These are phyloP conservation scores for Lutjanus erythropterus DNA, from an alignment of 2,113 vertebrate genomes.

Conservation along the genomic window DNA sequence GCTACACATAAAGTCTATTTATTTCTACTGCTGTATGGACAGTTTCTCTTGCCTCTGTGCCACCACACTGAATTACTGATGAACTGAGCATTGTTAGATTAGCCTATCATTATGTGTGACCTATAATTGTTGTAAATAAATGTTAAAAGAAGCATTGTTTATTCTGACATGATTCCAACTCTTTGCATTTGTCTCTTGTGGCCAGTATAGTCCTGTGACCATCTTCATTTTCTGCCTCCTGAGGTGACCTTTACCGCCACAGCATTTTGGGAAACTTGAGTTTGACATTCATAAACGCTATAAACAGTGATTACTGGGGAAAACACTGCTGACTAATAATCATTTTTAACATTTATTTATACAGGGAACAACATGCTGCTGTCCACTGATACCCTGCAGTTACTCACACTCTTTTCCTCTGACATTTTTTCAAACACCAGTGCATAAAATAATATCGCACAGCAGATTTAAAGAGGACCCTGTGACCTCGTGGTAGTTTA, in stretches of 20 bases:
- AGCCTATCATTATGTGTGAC: not conserved
- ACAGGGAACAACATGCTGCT: not conserved
- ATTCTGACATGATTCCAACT: not conserved
- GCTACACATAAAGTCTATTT: not conserved
- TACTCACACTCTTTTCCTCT: too few species aligned
- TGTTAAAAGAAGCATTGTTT: constrained; percentile 21
- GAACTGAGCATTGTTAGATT: not conserved
- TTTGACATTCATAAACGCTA: constrained; percentile 26
- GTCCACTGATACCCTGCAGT: not conserved
- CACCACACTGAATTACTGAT: constrained; percentile 19
- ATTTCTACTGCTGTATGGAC: constrained; percentile 24
- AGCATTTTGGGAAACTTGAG: constrained; percentile 16
- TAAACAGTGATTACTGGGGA: constrained; percentile 9
- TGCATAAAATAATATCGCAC: not conserved
- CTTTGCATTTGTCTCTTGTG: not conserved
- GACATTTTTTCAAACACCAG: not conserved
- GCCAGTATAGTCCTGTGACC: not conserved
- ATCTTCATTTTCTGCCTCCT: constrained; percentile 2
- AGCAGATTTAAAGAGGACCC: too few species aligned
- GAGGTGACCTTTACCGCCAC: constrained; percentile 25
- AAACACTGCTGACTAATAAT: constrained; percentile 22
- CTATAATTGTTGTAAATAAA: constrained; percentile 68
- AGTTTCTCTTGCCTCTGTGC: constrained; percentile 11
- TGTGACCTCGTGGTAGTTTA: too few species aligned
- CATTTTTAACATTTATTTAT: constrained; percentile 11